Percentiles rank a stretch among this genome's conserved stretches.
phyloP scores from a whole-genome alignment of 1,140 invertebrate species.

The Papilio polyxenes region DNA sequence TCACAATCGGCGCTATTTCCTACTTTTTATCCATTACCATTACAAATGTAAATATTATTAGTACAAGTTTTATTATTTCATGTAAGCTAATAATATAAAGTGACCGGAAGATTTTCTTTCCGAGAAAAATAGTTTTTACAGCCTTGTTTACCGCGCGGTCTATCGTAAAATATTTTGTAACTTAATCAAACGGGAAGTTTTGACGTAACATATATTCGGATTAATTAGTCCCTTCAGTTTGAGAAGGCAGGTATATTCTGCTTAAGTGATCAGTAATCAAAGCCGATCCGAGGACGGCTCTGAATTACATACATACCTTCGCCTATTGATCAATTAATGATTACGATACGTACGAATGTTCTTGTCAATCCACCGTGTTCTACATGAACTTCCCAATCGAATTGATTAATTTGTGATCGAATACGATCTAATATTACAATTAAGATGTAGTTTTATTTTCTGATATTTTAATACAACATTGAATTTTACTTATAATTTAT shows the following conservation, averaged over 20 bases:
- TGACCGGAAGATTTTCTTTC: not conserved
- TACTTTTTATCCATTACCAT: not conserved
- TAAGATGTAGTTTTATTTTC: not conserved
- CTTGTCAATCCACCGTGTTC: constrained; percentile 16
- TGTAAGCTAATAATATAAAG: constrained; percentile 8
- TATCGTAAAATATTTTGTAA: constrained; percentile 12
- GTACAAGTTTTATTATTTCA: not conserved
- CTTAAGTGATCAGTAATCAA: constrained; percentile 38
- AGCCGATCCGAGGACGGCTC: constrained; percentile 30
- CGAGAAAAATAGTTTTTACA: constrained; percentile 31
- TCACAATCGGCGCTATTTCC: not conserved
- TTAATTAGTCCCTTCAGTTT: constrained; percentile 26
- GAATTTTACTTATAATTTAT: not conserved
- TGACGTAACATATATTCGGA: constrained; percentile 6
- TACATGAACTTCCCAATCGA: constrained; percentile 12
- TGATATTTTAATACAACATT: not conserved
- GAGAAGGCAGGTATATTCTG: constrained; percentile 31
- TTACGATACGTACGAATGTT: constrained; percentile 29
- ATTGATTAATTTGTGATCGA: constrained; percentile 2
- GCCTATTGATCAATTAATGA: constrained; percentile 38
- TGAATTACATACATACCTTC: constrained; percentile 31
- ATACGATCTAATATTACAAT: not conserved
- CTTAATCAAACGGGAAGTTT: constrained; percentile 2
- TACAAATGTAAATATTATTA: not conserved
- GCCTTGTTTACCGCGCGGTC: constrained; percentile 4